Base-by-base conservation (phyloP, 1,140 invertebrate species). In the Drosophila leontia region DNA sequence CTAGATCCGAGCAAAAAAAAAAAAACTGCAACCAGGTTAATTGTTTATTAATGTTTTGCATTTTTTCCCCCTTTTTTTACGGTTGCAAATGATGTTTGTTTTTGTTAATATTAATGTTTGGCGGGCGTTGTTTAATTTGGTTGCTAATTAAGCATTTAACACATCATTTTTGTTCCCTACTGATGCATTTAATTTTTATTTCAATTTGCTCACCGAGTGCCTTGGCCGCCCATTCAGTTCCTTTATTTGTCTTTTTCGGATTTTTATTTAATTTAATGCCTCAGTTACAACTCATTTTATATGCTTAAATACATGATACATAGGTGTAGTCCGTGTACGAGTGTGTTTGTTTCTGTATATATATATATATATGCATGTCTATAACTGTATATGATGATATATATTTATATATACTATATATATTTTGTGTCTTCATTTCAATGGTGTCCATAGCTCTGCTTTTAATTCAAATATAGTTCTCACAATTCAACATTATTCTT, bases 251-350 rank as follows among this genome's bases (percentile, higher is more conserved):
- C 57, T 58, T 76, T 64, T 78, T 70, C 39, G 32, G 69, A 72
- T 78, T 78, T 78, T 78, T 55, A 79, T 79, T 80, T 79, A 64
- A 74, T 60, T 80, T 80, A 65, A 80, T 80, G 68, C 76, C 70
- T 80, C 79, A 87, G 68, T 82, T 82, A 75, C 82, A 86, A 78
- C 78, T 86, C 79, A 87, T 87, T 87, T 80, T 67, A 71, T 82
- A 87, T 82, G 79, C 83, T 87, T 87, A 87, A 87, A 87, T 87
- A 87, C 83, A 87, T 70, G 83, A 82, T 87, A 87, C 80, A 82
- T 82, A 82, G 78, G 75, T 84, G 75, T 69, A 55, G 62, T 84
- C 44, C 62, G 67, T 68, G 65, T 67, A 67, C 41, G 63, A 42
- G 41, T 65, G 63, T 65, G 41, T 45, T 62, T 37, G 41, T 45